Evolutionary conservation across 2,888 invertebrate species (phyloP).

Genomic region (Meloe dianella): DNA sequence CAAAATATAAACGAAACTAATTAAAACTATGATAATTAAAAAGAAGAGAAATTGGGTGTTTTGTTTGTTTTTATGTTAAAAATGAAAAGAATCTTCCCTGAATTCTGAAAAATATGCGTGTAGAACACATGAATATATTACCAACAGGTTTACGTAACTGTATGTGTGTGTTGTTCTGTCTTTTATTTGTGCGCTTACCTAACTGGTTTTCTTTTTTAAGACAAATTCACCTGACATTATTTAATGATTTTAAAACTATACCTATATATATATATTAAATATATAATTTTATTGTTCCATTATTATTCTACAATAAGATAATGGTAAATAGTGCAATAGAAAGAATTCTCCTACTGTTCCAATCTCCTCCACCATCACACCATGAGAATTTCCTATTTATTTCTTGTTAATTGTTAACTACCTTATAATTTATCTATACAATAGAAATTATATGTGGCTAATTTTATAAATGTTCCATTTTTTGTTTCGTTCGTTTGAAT

Average conservation of each 20-base stretch:
- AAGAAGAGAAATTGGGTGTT: too few species aligned
- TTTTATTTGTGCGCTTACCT: slow-evolving; percentile 26
- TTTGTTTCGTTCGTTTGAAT: too few species aligned
- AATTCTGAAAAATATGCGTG: neutral
- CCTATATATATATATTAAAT: neutral
- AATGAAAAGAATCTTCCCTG: neutral
- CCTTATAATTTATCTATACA: neutral
- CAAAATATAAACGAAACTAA: too few species aligned
- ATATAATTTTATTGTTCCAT: neutral
- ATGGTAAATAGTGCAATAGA: neutral
- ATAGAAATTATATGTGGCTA: neutral
- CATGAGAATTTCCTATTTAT: neutral
- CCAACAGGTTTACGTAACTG: slow-evolving; percentile 28
- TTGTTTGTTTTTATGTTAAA: too few species aligned
- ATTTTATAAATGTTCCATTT: neutral
- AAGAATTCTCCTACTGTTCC: too few species aligned
- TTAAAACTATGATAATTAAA: too few species aligned
- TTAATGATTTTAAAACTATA: slow-evolving; percentile 25
- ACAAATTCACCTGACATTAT: slow-evolving; percentile 36
- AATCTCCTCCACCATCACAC: neutral
- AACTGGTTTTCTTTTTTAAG: slow-evolving; percentile 33
- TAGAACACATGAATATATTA: neutral
- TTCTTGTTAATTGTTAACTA: too few species aligned
- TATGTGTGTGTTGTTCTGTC: neutral
- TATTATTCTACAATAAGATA: neutral